A percentile compares a stretch with the other conserved stretches of the same genome.
Conservation (phyloP, 2,797 vertebrate species). For the Aeoliscus strigatus region DNA sequence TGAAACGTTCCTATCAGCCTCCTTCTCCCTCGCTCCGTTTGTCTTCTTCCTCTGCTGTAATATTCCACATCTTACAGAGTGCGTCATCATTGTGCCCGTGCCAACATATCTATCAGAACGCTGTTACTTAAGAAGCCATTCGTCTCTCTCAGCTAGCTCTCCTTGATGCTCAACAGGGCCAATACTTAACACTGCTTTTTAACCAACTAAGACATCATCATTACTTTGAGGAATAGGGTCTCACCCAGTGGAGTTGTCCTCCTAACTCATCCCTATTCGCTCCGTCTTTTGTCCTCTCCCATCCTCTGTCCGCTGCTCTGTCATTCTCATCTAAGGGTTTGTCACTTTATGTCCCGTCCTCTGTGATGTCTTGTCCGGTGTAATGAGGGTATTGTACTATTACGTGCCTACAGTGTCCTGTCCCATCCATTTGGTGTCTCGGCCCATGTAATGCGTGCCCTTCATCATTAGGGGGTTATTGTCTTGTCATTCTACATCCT, state of each 20-base stretch:
- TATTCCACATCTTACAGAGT: conserved; percentile 26
- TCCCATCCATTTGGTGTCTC: conserved; percentile 39
- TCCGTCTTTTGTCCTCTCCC: conserved; percentile 44
- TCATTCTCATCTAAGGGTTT: conserved; percentile 50
- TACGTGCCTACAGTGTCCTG: conserved; percentile 40
- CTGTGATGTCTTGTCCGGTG: conserved; percentile 50
- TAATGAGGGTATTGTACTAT: conserved; percentile 58
- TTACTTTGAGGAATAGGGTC: conserved; percentile 74
- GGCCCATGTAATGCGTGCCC: conserved; percentile 50
- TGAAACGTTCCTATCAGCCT: too few species aligned
- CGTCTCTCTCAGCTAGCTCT: conserved; percentile 52
- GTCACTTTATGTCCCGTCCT: conserved; percentile 58
- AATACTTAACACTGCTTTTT: conserved; percentile 74
- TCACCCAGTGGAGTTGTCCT: conserved; percentile 64
- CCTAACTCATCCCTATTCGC: conserved; percentile 58
- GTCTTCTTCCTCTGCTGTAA: conserved; percentile 15
- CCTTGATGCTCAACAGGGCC: conserved; percentile 51
- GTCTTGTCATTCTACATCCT: conserved; percentile 45
- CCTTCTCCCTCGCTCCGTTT: too few species aligned
- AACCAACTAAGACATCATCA: conserved; percentile 78
- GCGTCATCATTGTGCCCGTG: conserved; percentile 37
- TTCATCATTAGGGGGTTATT: conserved; percentile 57
- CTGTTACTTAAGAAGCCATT: conserved; percentile 76
- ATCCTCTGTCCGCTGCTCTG: conserved; percentile 25
- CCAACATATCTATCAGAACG: conserved; percentile 63